A percentile compares a stretch with the other conserved stretches of the same genome.
These are phyloP conservation scores for Priapulus caudatus DNA, from an alignment of 2,888 invertebrate species.

Conservation along the genomic window DNA sequence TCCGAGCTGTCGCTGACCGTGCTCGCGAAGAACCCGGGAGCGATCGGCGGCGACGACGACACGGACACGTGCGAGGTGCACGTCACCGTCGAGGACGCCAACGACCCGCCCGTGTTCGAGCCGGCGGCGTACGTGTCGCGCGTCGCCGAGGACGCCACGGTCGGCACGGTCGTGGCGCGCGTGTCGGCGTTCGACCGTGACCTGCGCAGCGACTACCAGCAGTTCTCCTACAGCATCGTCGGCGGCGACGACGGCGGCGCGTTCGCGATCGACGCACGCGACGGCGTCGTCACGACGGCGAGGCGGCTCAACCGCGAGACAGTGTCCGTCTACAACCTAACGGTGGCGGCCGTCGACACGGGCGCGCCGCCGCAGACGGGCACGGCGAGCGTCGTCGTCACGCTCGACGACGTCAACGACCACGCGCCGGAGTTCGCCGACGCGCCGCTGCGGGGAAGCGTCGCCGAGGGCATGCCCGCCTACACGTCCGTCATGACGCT, in stretches of 20 bases:
- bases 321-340: slow-evolving; percentile 56
- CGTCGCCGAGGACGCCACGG: slow-evolving; percentile 12
- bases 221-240: slow-evolving; percentile 77
- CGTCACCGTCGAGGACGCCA: slow-evolving; percentile 85
- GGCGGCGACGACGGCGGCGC: slow-evolving; percentile 67
- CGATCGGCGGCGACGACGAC: slow-evolving; percentile 85
- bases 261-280: slow-evolving; percentile 75
- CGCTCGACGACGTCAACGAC: slow-evolving; percentile 76
- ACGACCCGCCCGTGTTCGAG: slow-evolving; percentile 88
- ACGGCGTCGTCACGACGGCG: slow-evolving; percentile 61
- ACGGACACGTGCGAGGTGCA: slow-evolving; percentile 89
- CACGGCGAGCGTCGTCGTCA: slow-evolving; percentile 67
- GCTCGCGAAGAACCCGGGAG: slow-evolving; percentile 85
- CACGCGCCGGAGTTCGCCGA: slow-evolving; percentile 74
- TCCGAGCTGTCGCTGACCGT: slow-evolving; percentile 78
- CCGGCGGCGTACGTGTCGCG: slow-evolving; percentile 49
- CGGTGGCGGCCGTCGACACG: slow-evolving; percentile 74
- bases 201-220: slow-evolving; percentile 61
- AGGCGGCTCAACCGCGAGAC: slow-evolving; percentile 64
- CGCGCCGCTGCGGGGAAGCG: slow-evolving; percentile 56
- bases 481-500: slow-evolving; percentile 70
- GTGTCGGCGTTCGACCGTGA: slow-evolving; percentile 13
- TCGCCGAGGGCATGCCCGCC: slow-evolving; percentile 73
- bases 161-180: slow-evolving; percentile 6
- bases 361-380: slow-evolving; percentile 82